Conservation (phyloP, 2,113 vertebrate genomes). For the Hydropotes inermis region DNA sequence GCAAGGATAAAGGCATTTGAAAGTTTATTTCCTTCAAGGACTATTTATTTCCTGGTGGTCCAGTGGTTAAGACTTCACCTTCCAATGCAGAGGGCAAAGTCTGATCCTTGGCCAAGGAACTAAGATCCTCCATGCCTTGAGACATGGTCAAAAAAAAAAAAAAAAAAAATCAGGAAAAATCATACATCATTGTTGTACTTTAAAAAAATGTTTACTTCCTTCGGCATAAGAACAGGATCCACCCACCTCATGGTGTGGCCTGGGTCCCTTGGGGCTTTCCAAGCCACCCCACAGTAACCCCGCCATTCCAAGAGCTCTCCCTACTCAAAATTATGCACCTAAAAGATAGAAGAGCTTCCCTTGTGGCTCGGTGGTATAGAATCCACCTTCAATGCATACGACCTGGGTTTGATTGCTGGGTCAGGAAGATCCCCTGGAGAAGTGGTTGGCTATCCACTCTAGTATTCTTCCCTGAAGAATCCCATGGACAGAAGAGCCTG, state of each 20-base stretch:
- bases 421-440: neutral
- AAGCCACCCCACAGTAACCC: neutral
- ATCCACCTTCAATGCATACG: neutral
- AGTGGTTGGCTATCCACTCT: neutral
- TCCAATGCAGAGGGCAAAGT: neutral
- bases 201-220: neutral
- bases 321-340: neutral
- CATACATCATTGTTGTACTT: neutral
- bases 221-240: too few species aligned
- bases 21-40: neutral
- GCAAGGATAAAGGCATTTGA: neutral
- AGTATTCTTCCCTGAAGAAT: neutral
- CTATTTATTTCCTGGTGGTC: neutral
- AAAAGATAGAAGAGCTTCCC: neutral
- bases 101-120: accelerated
- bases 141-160: neutral
- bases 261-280: neutral
- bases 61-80: neutral
- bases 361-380: neutral
- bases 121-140: neutral
- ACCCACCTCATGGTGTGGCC: neutral
- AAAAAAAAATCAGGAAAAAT: neutral
- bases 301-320: neutral
- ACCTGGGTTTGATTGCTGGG: neutral
- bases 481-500: neutral